Evolutionary conservation across 2,797 vertebrate genomes (phyloP), one percentile per base, ranked within the genome.

Genomic region (Lacerta bilineata): DNA sequence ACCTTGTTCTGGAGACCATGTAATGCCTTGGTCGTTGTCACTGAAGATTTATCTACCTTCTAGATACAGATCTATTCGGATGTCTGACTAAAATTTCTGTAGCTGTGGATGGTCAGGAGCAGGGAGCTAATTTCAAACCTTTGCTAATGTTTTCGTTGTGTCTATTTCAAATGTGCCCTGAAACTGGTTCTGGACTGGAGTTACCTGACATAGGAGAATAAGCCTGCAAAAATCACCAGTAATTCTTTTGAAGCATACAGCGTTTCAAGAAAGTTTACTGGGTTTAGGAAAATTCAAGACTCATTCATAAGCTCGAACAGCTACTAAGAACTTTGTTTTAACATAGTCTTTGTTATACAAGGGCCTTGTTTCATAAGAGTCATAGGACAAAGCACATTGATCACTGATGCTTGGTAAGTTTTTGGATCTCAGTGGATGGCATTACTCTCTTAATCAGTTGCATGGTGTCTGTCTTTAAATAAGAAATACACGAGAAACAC

Each of bases 1-100:
- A 94, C 46, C 81, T 41, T 87, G 72, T 86, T 90, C 90, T 89
- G 93, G 87, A 94, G 88, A 91, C 85, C 80, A 88, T 84, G 82
- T 93, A 87, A 87, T 91, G 46, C 1, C 43, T 23, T 93, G 91
- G 83, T 90, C n/a, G 36, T 93, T 94, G 84, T 80, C 36, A 8
- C 10, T 84, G 55, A 80, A 68, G 0, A 1, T 95, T 94, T 94
- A 93, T 94, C 94, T 95, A 1, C 90, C 86, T 89, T 92, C 93
- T 94, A 89, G 95, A 91, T 95, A 93, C 92, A 90, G 83, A 91
- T 94, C 88, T 91, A 82, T 94, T 91, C 88, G 93, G 93, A 92
- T 93, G 95, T 93, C 91, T 94, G 96, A 92, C 88, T 95, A 95
- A 92, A 93, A 95, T 96, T 96, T 96, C 91, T 95, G 88, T 96